Conservation (phyloP, 92 coral and sea anemone genomes). For the Bergia sp. region DNA sequence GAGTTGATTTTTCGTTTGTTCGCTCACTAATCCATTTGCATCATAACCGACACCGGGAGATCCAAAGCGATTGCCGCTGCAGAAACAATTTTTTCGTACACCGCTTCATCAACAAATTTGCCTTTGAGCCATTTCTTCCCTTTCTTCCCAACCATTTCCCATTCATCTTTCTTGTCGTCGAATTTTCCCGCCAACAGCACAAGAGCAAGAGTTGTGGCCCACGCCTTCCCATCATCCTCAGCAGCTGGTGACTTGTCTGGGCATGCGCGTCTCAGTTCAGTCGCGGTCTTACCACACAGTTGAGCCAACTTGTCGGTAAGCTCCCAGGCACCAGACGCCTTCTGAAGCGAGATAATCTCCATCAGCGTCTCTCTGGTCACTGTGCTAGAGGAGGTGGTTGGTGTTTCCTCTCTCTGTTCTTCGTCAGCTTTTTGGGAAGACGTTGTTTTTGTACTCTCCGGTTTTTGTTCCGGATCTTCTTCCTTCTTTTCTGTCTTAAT, state of each 20-base stretch:
- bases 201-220: conserved; percentile 86
- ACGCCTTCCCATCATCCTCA: conserved; percentile 54
- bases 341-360: conserved; percentile 67
- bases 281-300: conserved; percentile 52
- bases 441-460: not conserved
- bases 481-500: not conserved
- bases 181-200: conserved; percentile 56
- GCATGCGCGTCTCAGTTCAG: conserved; percentile 58
- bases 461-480: not conserved
- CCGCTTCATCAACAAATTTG: conserved; percentile 43
- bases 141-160: conserved; percentile 88
- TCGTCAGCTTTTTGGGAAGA: not conserved
- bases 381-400: not conserved
- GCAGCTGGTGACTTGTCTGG: conserved; percentile 53
- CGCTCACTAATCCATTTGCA: not conserved
- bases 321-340: conserved; percentile 91
- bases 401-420: not conserved
- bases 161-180: conserved; percentile 66
- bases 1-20: not conserved
- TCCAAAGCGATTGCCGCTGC: conserved; percentile 16
- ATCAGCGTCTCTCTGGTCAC: not conserved
- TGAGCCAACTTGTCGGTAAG: conserved; percentile 64
- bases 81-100: conserved; percentile 7
- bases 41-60: not conserved
- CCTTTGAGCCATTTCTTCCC: conserved; percentile 76